Conservation (phyloP, 1,140 invertebrate genomes). For the Caenorhabditis remanei region DNA sequence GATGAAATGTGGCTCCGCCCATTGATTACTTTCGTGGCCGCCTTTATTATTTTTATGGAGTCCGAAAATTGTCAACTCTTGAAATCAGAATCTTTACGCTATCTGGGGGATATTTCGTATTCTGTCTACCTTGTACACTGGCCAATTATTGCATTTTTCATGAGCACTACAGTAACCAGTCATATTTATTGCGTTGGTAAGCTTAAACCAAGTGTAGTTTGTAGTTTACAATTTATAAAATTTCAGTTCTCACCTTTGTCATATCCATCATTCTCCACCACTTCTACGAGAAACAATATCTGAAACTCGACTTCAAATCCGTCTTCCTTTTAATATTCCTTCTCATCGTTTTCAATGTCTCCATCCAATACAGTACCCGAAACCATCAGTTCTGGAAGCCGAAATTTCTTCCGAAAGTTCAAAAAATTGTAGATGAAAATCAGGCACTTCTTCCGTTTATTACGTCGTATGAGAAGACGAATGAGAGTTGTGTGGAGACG, state of each 20-base stretch:
- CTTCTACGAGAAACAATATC: constrained; percentile 15
- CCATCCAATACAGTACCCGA: background rate
- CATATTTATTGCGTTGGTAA: background rate
- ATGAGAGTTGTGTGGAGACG: background rate
- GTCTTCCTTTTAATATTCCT: background rate
- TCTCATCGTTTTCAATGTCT: background rate
- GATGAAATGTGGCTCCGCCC: background rate
- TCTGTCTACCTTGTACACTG: constrained; percentile 23
- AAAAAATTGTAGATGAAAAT: constrained; percentile 15
- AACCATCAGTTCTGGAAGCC: constrained; percentile 17
- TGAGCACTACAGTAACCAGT: background rate
- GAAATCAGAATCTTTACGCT: background rate
- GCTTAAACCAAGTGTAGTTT: too few species aligned
- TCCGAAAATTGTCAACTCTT: background rate
- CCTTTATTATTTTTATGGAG: background rate
- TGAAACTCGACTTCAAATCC: background rate
- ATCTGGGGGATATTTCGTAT: constrained; percentile 51
- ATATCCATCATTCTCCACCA: background rate
- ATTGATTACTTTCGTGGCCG: background rate
- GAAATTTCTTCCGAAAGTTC: background rate
- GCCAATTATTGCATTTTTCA: constrained; percentile 3
- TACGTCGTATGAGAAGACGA: background rate
- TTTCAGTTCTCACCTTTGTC: background rate
- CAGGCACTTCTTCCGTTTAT: background rate
- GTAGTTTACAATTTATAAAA: background rate